A percentile compares a stretch with the other conserved stretches of the same genome.
Conservation (phyloP, 2,797 vertebrate species). For the Ctenopoma kingsleyae region DNA sequence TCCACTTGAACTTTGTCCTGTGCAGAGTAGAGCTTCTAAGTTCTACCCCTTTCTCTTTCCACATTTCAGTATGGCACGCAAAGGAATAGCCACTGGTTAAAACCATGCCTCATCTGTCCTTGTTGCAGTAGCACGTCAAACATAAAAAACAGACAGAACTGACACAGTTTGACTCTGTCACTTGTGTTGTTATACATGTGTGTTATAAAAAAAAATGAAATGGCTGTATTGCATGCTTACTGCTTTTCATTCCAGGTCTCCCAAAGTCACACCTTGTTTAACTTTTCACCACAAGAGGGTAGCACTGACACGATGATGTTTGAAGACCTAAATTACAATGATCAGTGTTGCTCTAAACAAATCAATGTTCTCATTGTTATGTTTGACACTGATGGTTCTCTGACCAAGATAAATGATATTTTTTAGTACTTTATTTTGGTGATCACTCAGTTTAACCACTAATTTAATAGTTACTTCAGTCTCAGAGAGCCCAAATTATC, state of each 20-base stretch:
- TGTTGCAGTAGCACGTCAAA: neutral
- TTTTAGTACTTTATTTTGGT: neutral
- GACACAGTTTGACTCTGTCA: neutral
- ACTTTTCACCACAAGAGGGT: conserved; percentile 78
- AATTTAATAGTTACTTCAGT: neutral
- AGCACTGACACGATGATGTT: conserved; percentile 45
- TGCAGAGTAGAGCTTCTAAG: conserved; percentile 21
- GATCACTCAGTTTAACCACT: neutral
- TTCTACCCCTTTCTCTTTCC: neutral
- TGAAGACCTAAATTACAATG: neutral
- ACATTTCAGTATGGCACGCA: neutral
- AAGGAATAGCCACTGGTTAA: conserved; percentile 7
- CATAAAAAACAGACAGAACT: neutral
- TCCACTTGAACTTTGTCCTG: conserved; percentile 77
- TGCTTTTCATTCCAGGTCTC: neutral
- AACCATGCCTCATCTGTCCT: neutral
- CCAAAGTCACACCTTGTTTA: neutral
- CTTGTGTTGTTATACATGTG: neutral
- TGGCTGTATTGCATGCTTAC: neutral
- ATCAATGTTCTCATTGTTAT: neutral
- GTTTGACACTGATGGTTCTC: neutral
- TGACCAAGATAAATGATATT: conserved; percentile 1
- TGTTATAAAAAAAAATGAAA: neutral
- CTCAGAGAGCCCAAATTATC: neutral
- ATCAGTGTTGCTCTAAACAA: too few relatives aligned